Percentiles rank a stretch among this genome's conserved stretches.
Evolutionary conservation across 2,797 vertebrate species (phyloP).

Genomic region (Scyliorhinus canicula): DNA sequence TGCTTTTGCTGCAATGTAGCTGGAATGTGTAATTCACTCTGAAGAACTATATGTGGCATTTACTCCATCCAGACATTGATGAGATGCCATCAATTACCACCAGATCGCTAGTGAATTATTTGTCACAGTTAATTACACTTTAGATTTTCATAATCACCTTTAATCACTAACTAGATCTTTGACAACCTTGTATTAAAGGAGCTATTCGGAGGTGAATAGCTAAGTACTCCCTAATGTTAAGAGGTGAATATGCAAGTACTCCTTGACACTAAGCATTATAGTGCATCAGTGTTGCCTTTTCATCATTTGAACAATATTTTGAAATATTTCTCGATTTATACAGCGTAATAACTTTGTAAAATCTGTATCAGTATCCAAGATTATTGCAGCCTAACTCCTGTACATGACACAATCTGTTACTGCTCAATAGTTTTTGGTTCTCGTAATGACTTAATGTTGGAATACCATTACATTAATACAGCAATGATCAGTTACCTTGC

Average conservation of each 20-base stretch:
- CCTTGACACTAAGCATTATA: not conserved
- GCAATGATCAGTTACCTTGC: not conserved
- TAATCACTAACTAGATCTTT: constrained; percentile 23
- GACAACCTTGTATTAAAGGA: constrained; percentile 18
- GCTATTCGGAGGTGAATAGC: constrained; percentile 10
- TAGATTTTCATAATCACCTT: constrained; percentile 37
- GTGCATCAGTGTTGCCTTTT: not conserved
- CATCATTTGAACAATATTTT: not conserved
- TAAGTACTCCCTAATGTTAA: constrained; percentile 24
- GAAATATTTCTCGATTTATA: not conserved
- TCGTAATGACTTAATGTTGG: constrained; percentile 16
- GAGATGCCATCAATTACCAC: constrained; percentile 32
- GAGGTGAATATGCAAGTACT: constrained; percentile 11
- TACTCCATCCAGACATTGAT: constrained; percentile 26
- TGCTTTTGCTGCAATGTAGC: not conserved
- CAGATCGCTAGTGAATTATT: constrained; percentile 16
- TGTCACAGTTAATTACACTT: constrained; percentile 38
- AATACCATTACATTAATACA: not conserved
- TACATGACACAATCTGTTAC: not conserved
- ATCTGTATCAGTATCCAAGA: not conserved
- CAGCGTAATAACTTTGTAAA: not conserved
- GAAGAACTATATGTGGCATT: constrained; percentile 12
- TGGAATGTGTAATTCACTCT: constrained; percentile 11
- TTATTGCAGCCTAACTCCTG: not conserved
- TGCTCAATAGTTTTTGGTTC: constrained; percentile 24